Conservation (phyloP, 2,888 invertebrate species). For the Megalurothrips usitatus region DNA sequence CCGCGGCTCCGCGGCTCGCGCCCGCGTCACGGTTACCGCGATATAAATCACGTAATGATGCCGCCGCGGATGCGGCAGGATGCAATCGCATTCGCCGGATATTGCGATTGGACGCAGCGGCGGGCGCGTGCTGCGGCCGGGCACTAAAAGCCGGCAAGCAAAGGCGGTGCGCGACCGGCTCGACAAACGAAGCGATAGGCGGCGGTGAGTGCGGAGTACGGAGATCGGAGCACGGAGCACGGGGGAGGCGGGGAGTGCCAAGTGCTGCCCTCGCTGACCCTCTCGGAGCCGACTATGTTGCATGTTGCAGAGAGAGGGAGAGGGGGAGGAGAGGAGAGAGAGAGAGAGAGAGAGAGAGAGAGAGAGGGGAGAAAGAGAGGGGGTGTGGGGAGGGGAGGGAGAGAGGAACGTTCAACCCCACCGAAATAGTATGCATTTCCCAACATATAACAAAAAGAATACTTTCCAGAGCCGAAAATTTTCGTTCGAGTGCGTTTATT, state of each 20-base stretch:
- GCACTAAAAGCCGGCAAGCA: neutral
- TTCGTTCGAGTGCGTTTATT: too few species aligned
- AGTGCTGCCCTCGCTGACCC: too few species aligned
- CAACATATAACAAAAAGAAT: too few species aligned
- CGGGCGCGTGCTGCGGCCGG: neutral
- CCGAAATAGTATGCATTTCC: too few species aligned
- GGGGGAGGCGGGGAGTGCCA: neutral
- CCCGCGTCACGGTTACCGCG: neutral
- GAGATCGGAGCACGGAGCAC: neutral
- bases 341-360: too few species aligned
- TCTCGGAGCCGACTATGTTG: too few species aligned
- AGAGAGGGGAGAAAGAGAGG: too few species aligned
- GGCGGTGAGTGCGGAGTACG: neutral
- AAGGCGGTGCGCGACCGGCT: neutral
- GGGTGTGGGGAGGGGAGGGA: too few species aligned
- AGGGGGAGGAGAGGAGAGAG: too few species aligned
- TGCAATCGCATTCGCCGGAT: constrained; percentile 2
- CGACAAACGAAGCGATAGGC: neutral
- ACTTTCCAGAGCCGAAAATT: too few species aligned
- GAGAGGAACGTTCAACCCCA: too few species aligned
- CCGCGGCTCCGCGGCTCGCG: neutral
- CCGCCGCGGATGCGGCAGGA: neutral
- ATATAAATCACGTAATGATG: neutral
- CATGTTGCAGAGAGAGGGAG: too few species aligned
- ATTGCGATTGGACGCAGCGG: neutral